These are phyloP conservation scores for Melanocharis versteri DNA, from an alignment of 2,113 vertebrate species.

Conservation along the genomic window DNA sequence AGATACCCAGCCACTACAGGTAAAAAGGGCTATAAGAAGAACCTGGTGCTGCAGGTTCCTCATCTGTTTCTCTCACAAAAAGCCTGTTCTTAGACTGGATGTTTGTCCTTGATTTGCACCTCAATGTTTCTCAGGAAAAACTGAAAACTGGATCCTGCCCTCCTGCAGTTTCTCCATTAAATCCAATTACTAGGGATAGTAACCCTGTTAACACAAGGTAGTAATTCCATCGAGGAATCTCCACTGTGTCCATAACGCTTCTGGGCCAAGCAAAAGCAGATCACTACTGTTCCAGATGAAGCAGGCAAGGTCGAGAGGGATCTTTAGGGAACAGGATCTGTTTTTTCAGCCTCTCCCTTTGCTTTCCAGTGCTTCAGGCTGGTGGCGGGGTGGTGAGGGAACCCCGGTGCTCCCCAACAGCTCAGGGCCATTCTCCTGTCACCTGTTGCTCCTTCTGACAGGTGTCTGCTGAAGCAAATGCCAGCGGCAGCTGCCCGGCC, in stretches of 20 bases:
- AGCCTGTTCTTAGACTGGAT: not conserved
- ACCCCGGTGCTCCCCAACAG: rapidly evolving
- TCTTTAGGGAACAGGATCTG: not conserved
- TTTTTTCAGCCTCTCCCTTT: not conserved
- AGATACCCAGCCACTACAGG: not conserved
- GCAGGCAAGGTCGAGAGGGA: not conserved
- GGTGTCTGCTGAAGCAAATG: not conserved
- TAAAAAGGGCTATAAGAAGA: not conserved
- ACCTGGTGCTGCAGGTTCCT: not conserved
- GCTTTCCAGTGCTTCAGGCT: not conserved
- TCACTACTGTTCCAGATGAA: not conserved
- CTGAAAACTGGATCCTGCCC: not conserved
- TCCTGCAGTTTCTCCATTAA: slow-evolving; percentile 1
- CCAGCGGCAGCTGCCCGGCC: rapidly evolving
- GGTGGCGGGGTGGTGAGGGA: not conserved
- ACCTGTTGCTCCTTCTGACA: not conserved
- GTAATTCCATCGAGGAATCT: not conserved
- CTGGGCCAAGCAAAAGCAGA: not conserved
- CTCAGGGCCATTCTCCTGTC: not conserved
- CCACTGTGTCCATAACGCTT: rapidly evolving
- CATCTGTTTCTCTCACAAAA: not conserved
- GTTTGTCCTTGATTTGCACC: not conserved
- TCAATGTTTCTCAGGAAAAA: not conserved
- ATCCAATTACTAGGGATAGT: not conserved
- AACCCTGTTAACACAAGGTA: not conserved